phyloP scores from a whole-genome alignment of 2,113 vertebrate species.

The Scortum barcoo region DNA sequence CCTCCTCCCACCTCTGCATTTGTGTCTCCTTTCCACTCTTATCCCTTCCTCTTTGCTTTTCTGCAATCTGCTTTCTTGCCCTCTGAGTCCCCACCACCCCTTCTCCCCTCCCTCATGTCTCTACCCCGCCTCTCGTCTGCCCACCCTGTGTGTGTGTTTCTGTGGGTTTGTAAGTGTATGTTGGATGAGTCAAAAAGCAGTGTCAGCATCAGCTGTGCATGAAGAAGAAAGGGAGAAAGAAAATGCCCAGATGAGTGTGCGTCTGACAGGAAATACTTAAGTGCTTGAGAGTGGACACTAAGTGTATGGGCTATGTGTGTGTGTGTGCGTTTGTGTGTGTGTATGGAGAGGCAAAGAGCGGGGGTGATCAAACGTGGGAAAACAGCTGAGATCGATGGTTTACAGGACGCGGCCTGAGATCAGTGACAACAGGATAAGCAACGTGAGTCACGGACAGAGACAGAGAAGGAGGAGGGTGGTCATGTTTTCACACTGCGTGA shows the following conservation, averaged over 20 bases:
- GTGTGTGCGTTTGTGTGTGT: neutral
- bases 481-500: conserved; percentile 70
- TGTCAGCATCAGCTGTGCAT: conserved; percentile 63
- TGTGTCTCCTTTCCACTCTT: neutral
- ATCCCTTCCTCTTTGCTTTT: conserved; percentile 13
- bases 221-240: conserved; percentile 23
- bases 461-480: conserved; percentile 42
- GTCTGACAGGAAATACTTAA: conserved; percentile 57
- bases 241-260: conserved; percentile 42
- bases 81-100: neutral
- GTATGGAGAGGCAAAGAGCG: conserved; percentile 7
- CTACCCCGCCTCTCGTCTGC: neutral
- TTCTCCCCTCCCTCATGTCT: neutral
- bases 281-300: conserved; percentile 41
- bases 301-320: conserved; percentile 24
- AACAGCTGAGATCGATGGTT: conserved; percentile 63
- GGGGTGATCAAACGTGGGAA: conserved; percentile 58
- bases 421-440: conserved; percentile 58
- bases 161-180: neutral
- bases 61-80: neutral
- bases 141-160: neutral
- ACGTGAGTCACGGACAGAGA: conserved; percentile 59
- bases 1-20: neutral
- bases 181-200: conserved; percentile 42
- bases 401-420: conserved; percentile 59